Base-by-base conservation (phyloP, 2,113 vertebrate species). In the Chaetops frenatus region DNA sequence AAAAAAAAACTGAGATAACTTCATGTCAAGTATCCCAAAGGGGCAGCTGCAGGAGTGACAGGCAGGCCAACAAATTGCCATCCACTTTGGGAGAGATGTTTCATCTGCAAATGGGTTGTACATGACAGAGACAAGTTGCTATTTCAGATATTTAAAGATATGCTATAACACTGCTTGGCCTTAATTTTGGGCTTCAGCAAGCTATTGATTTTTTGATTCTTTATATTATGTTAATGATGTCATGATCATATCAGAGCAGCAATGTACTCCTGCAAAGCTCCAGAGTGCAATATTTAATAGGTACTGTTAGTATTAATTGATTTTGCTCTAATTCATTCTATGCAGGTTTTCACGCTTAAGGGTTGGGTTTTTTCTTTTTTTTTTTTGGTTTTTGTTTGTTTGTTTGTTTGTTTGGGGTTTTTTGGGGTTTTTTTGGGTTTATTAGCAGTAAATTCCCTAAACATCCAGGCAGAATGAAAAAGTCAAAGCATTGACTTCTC, bases 181-280 rank as follows among this genome's bases (percentile, higher is more conserved):
- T 97, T 93, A 90, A 92, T 95, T 97, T 96, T 76, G 92, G 82
- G 89, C 92, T 90, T 72, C 92, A 95, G 81, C 57, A 95, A 79
- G 90, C 66, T 96, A 97, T 97, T 90, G 96, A 97, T 95, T 95
- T 87, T 64, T 65, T 73, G 71, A 77, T 95, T 79, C 94, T 95
- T 96, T 96, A 86, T 95, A 96, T 96, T 92, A 94, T 79, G 92
- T 96, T 97, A 96, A 96, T 96, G 89, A 95, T 96, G 92, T 92
- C 91, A 83, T 56, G 93, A 94, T 95, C 83, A 44, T 86, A 95
- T 80, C 94, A 91, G 92, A 89, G 86, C 67, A 95, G 89, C 53
- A 42, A 47, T 51, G 72, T 65, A 69, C 67, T 90, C 81, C 93
- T 13, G 33, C 86, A 96, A 96, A 93, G 69, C 90, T 96, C 88